Evolutionary conservation across 2,113 vertebrate species (phyloP), one percentile per base, ranked within the genome.

Genomic region (Halcyon malimbica): DNA sequence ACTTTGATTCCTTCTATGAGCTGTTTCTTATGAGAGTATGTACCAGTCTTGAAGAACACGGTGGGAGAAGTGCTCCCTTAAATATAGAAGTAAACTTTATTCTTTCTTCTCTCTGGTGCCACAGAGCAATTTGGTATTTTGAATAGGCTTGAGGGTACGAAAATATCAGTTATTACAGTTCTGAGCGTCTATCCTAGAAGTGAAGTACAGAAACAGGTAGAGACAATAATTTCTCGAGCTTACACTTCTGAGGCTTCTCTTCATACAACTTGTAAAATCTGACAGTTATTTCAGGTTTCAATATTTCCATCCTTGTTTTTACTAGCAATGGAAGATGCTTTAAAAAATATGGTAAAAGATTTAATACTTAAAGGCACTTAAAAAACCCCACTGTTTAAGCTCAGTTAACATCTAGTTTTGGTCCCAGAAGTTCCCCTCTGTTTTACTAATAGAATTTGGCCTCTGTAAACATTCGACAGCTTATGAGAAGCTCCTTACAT

Each of bases 31-130:
- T 83, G n/a, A 41, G n/a, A 83, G 29, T 46, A 6, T n/a, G 23
- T 5, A 2, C 17, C 11, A 37, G 39, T 67, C 31, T 60, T 42
- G 63, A 68, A 1, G 20, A 37, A 11, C 0, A 0, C 0, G 0
- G 0, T 69, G 15, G 26, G 16, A 23, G 33, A 69, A 46, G 44
- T 46, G 44, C 44, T 95, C 28, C 26, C 65, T 67, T 63, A 56
- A 29, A 78, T 75, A 12, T 33, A 46, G 24, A 83, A 83, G 21
- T 23, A 14, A 16, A 3, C 2, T 90, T 60, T 42, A 11, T 39
- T 90, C 62, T 77, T 48, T 41, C 11, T 51, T 73, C 11, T 86
- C 16, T 90, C 42, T 29, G 15, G 15, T 88, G 42, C 28, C 10
- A 26, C 35, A 57, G 26, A 65, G 21, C 26, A 65, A 5, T 81